Evolutionary conservation across 1,140 invertebrate genomes (phyloP), one percentile per base, ranked within the genome.

Genomic region (Leptopilina clavipes): DNA sequence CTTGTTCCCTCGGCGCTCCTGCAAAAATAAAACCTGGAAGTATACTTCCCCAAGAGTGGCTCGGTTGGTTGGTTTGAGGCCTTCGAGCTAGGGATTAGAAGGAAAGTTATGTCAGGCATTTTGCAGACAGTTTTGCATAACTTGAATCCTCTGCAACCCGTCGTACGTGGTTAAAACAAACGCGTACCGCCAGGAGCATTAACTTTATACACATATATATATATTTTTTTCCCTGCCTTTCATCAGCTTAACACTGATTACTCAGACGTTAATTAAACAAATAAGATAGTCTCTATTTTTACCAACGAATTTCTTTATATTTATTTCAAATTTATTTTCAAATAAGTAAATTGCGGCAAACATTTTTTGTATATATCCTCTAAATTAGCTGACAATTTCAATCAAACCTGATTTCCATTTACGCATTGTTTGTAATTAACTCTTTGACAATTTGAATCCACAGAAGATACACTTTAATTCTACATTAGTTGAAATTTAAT

Each of bases 101-200:
- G 81, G 40, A 82, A 83, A 85, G 82, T 86, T 86, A 87, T 85
- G 81, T 82, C 81, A 79, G 86, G 76, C 80, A 84, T 86, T 86
- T 85, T 83, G 84, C 79, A 82, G 82, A 74, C 73, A 86, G 84
- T 83, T 87, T 87, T 87, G 82, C 86, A 87, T 86, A 86, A 86
- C 79, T 86, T 83, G 76, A 72, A 56, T 72, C 70, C 73, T 72
- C 72, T 75, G 31, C 65, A 65, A 65, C 59, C 25, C 54, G 11
- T 59, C 54, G 70, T 44, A 59, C 19, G 54, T 22, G 54, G 17
- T 22, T 22, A 59, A 22, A 59, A 59, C 54, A 59, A 25, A 18
- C 54, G 54, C 52, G 45, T 48, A 56, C 6, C 17, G 9, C 54
- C 54, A 18, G 22, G 11, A 59, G 54, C 54, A 6, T 3, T 37